Conservation (phyloP, 2,888 invertebrate species). For the Cerastoderma edule region DNA sequence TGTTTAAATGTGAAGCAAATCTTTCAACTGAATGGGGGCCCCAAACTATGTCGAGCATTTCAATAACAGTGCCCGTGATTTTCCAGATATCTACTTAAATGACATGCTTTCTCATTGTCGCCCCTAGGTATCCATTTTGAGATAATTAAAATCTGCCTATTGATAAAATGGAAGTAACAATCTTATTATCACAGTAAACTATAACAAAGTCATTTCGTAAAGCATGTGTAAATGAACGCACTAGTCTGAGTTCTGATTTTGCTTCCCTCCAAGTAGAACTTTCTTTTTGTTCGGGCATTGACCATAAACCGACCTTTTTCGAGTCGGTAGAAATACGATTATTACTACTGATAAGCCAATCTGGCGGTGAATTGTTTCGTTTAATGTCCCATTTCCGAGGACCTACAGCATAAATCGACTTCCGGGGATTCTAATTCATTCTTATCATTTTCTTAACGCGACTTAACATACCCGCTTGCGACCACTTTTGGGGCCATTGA, state of each 20-base stretch:
- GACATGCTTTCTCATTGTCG: neutral
- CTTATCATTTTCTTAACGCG: no score
- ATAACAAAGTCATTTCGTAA: neutral
- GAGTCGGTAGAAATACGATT: no score
- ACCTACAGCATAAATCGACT: neutral
- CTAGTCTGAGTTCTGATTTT: constrained; percentile 5
- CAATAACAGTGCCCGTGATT: neutral
- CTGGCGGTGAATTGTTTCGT: neutral
- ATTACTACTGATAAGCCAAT: no score
- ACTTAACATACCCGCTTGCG: no score
- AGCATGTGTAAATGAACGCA: neutral
- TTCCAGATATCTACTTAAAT: constrained; percentile 22
- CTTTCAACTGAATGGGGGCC: constrained; percentile 25
- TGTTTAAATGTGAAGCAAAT: constrained; percentile 25
- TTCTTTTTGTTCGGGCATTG: neutral
- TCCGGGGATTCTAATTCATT: no score
- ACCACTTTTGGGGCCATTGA: no score
- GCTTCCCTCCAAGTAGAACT: constrained; percentile 14
- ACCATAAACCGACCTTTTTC: neutral
- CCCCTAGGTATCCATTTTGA: constrained; percentile 15
- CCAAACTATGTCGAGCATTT: constrained; percentile 10
- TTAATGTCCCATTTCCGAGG: neutral
- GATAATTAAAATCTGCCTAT: neutral
- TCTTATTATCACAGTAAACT: constrained; percentile 14
- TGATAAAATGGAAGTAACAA: neutral